Conservation (phyloP, 2,888 invertebrate species). For the Tenthredo distinguenda region DNA sequence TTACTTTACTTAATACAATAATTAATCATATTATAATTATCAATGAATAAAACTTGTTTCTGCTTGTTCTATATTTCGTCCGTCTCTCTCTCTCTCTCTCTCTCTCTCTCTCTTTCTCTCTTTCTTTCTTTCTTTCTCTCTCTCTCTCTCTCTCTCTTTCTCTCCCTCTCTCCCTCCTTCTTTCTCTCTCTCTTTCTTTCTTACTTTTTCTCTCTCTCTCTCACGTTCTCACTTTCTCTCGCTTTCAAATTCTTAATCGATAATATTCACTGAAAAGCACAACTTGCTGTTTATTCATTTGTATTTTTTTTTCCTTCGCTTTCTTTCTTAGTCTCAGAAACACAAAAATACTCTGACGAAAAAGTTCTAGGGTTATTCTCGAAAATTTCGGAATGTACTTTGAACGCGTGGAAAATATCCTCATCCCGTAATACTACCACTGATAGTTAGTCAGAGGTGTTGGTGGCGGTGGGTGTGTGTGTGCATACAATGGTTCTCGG, state of each 20-base stretch:
- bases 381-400: constrained; percentile 10
- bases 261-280: constrained; percentile 59
- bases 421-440: background rate
- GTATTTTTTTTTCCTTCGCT: constrained; percentile 54
- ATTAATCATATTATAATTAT: constrained; percentile 74
- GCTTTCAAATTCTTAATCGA: constrained; percentile 56
- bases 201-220: constrained; percentile 45
- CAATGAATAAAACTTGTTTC: constrained; percentile 74
- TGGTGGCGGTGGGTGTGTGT: background rate
- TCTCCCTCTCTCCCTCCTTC: constrained; percentile 55
- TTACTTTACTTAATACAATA: constrained; percentile 74
- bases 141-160: constrained; percentile 54
- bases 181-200: constrained; percentile 62
- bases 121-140: constrained; percentile 45
- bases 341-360: constrained; percentile 58
- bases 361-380: constrained; percentile 55
- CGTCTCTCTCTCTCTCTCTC: constrained; percentile 51
- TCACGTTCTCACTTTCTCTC: constrained; percentile 56
- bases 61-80: constrained; percentile 59
- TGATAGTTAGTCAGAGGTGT: background rate
- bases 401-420: background rate
- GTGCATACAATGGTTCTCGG: background rate
- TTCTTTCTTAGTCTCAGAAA: constrained; percentile 57
- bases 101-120: constrained; percentile 55
- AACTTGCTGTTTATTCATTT: constrained; percentile 53